phyloP scores from a whole-genome alignment of 2,888 invertebrate genomes.

The Tipula unca region DNA sequence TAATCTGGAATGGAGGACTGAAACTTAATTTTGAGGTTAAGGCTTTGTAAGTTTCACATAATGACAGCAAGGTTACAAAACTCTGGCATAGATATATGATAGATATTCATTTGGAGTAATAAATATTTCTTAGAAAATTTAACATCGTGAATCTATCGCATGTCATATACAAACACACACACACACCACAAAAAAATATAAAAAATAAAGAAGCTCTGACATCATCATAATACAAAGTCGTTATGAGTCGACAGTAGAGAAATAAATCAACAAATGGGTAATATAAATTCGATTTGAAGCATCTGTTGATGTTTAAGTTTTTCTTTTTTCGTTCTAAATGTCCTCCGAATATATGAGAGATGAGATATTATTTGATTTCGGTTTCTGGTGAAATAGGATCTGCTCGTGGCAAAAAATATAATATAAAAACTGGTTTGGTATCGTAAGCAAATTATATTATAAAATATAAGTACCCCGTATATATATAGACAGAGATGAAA shows the following conservation, averaged over 20 bases:
- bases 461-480: neutral
- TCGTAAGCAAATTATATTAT: neutral
- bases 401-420: neutral
- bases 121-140: neutral
- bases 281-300: conserved; percentile 2
- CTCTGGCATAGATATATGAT: too few species aligned
- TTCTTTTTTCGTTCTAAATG: neutral
- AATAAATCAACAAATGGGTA: neutral
- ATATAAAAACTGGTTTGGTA: neutral
- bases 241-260: neutral
- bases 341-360: neutral
- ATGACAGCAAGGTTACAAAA: too few species aligned
- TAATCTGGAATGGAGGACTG: too few species aligned
- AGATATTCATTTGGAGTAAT: neutral
- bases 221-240: neutral
- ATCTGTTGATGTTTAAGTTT: neutral
- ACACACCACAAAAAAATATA: neutral
- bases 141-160: neutral
- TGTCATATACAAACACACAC: neutral
- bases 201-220: neutral
- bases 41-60: too few species aligned
- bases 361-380: neutral
- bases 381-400: neutral
- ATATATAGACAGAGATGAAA: neutral
- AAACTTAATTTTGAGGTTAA: too few species aligned